phyloP scores from a whole-genome alignment of 2,888 invertebrate species.

The Lathronympha strigana region DNA sequence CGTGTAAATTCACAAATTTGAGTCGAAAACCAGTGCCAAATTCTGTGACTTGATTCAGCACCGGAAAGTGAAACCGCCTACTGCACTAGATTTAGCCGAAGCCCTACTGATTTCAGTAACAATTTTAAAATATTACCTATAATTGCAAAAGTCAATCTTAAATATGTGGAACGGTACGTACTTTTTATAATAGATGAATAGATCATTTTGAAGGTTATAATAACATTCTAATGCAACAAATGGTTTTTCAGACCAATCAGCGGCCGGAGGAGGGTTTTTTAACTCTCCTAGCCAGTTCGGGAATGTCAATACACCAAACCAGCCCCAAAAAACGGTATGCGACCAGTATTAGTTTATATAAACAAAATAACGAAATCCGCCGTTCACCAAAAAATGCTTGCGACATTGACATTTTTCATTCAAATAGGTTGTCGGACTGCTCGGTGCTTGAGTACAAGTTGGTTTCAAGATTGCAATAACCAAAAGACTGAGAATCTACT shows the following conservation, averaged over 20 bases:
- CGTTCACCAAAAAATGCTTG: too few relatives aligned
- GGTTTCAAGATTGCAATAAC: too few relatives aligned
- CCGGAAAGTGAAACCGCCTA: neutral
- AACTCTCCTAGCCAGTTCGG: constrained; percentile 78
- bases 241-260: constrained; percentile 71
- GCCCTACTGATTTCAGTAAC: constrained; percentile 1
- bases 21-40: neutral
- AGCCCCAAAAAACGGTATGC: constrained; percentile 70
- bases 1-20: neutral
- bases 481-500: too few relatives aligned
- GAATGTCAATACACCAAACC: constrained; percentile 74
- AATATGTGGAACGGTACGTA: constrained; percentile 65
- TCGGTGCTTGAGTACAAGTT: too few relatives aligned
- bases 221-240: constrained; percentile 1
- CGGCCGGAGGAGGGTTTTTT: constrained; percentile 77
- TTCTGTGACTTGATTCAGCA: neutral
- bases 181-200: constrained; percentile 2
- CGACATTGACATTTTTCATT: too few relatives aligned
- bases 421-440: too few relatives aligned
- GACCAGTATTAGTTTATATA: neutral
- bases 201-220: constrained; percentile 47
- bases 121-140: neutral
- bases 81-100: neutral
- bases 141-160: neutral
- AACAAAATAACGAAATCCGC: too few relatives aligned